phyloP scores from a whole-genome alignment of 2,888 invertebrate genomes.

The Crioceris asparagi region DNA sequence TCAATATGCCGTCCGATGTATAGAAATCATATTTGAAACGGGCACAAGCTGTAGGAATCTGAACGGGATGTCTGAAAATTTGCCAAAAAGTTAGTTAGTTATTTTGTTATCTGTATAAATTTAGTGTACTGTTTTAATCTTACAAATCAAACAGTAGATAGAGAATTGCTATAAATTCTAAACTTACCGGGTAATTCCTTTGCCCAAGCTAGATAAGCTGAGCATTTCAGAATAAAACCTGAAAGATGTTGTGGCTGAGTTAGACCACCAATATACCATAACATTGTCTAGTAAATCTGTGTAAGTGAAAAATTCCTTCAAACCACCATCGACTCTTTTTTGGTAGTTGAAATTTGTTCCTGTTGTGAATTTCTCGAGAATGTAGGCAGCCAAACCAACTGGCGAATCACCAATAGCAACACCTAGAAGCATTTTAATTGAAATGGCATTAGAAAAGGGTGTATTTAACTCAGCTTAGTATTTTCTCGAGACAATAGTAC shows the following conservation, averaged over 20 bases:
- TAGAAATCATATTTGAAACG: constrained; percentile 59
- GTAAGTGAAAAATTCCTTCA: constrained; percentile 52
- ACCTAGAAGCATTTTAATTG: constrained; percentile 33
- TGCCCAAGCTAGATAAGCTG: too few species aligned
- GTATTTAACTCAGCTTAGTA: too few species aligned
- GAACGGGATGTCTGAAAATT: constrained; percentile 49
- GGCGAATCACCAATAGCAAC: constrained; percentile 65
- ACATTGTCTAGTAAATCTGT: constrained; percentile 66
- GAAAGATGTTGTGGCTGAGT: constrained; percentile 60
- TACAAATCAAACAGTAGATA: too few species aligned
- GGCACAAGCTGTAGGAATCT: constrained; percentile 64
- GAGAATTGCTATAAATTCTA: too few species aligned
- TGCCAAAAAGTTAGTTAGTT: too few species aligned
- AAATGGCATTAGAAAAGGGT: background rate
- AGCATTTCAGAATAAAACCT: constrained; percentile 62
- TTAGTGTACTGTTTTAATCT: too few species aligned
- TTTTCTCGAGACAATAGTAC: too few species aligned
- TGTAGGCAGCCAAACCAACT: constrained; percentile 77
- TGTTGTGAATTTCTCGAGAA: constrained; percentile 78
- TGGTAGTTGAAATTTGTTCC: constrained; percentile 52
- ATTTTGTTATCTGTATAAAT: too few species aligned
- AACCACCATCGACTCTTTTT: constrained; percentile 51
- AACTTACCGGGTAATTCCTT: too few species aligned
- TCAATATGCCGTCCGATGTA: constrained; percentile 48
- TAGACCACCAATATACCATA: constrained; percentile 71